Evolutionary conservation across 2,797 vertebrate species (phyloP).

Genomic region (Centropyge bicolor): DNA sequence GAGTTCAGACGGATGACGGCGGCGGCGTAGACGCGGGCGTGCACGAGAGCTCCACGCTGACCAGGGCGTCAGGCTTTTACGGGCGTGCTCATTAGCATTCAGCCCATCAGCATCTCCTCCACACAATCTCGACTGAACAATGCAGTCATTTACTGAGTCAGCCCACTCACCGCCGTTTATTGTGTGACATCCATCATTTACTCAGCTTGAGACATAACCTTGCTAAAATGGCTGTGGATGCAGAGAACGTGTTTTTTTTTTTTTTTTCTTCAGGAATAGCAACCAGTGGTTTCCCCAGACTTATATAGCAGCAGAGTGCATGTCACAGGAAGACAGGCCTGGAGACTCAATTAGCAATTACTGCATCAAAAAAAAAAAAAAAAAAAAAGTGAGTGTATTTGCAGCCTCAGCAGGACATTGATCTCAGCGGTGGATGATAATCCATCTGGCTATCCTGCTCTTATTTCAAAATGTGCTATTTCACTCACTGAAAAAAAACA

Average conservation of each 20-base stretch:
- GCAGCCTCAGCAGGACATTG: conserved; percentile 41
- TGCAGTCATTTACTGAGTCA: conserved; percentile 69
- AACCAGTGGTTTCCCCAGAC: conserved; percentile 57
- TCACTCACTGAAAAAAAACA: neutral
- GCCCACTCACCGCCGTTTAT: conserved; percentile 63
- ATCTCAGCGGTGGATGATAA: conserved; percentile 32
- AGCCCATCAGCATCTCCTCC: conserved; percentile 58
- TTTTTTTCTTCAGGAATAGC: conserved; percentile 35
- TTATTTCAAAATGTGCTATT: conserved; percentile 25
- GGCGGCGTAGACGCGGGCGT: conserved; percentile 8
- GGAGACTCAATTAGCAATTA: conserved; percentile 61
- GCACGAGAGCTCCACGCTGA: conserved; percentile 44
- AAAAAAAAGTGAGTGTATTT: conserved; percentile 51
- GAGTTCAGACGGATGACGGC: neutral
- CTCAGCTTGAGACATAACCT: conserved; percentile 53
- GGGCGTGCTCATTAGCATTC: conserved; percentile 63
- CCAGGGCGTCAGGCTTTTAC: conserved; percentile 25
- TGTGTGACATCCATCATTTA: conserved; percentile 66
- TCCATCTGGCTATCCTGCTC: conserved; percentile 21
- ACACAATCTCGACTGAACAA: conserved; percentile 63
- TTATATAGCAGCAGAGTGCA: neutral
- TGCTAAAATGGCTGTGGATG: conserved; percentile 39
- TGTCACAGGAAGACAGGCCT: conserved; percentile 35
- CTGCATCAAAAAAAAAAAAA: conserved; percentile 49
- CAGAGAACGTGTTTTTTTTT: conserved; percentile 39